These are phyloP conservation scores for Cassiopea andromeda DNA, from an alignment of 30 jellyfish, hydroid and myxozoan species.

Conservation along the genomic window DNA sequence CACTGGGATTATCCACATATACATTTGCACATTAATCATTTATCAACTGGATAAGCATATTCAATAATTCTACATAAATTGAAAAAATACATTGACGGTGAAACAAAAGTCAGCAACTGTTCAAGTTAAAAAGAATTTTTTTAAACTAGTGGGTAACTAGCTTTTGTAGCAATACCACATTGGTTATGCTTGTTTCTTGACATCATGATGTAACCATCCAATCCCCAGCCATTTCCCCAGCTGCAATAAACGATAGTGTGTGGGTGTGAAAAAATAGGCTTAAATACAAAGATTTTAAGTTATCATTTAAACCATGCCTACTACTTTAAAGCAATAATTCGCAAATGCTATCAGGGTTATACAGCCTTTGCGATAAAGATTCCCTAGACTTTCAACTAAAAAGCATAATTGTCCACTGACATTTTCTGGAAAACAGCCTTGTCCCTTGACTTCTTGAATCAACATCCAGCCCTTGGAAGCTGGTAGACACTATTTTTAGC, in stretches of 20 bases:
- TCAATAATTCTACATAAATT: no score
- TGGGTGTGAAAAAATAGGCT: no score
- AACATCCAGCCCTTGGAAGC: background rate
- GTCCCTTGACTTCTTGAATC: background rate
- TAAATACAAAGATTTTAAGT: background rate
- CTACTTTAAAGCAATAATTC: background rate
- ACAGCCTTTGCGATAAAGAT: background rate
- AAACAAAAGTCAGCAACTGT: background rate
- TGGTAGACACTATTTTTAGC: no score
- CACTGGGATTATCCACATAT: no score
- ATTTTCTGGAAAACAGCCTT: background rate
- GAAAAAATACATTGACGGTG: no score
- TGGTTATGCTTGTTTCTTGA: constrained; percentile 94
- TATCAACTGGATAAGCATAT: no score
- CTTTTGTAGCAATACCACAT: constrained; percentile 96
- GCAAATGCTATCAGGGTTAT: background rate
- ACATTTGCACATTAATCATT: no score
- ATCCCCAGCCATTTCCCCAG: constrained; percentile 98
- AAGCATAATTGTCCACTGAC: background rate
- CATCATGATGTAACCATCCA: constrained; percentile 96
- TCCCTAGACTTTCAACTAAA: background rate
- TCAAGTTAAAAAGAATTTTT: background rate
- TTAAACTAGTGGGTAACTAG: constrained; percentile 96
- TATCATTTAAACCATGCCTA: background rate
- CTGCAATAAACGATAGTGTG: constrained; percentile 37